Evolutionary conservation across 2,888 invertebrate genomes (phyloP).

Genomic region (Tipula unca): DNA sequence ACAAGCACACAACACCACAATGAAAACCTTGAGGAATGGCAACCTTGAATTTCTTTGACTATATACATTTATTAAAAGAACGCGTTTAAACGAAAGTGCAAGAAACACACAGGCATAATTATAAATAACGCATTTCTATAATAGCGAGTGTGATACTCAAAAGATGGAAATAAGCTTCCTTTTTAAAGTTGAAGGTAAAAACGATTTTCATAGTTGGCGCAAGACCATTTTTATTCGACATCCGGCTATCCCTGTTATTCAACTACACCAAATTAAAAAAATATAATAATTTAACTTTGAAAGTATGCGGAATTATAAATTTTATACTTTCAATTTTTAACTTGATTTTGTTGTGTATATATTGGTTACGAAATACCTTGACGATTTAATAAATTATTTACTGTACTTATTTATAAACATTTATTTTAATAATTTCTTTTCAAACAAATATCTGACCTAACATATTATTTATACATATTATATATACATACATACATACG

Average conservation of each 20-base stretch:
- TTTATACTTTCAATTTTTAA: neutral
- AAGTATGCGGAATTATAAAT: conserved; percentile 2
- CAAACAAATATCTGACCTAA: neutral
- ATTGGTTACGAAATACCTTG: conserved; percentile 8
- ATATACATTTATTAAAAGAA: neutral
- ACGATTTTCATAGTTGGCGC: neutral
- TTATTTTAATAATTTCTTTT: neutral
- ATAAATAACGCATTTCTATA: neutral
- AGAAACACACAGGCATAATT: neutral
- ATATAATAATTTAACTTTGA: neutral
- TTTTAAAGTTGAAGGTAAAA: neutral
- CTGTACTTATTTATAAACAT: neutral
- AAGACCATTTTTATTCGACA: neutral
- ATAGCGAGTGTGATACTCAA: neutral
- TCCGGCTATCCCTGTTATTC: neutral
- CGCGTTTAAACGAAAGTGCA: neutral
- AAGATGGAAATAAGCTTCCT: neutral
- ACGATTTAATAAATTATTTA: neutral
- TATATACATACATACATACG: neutral
- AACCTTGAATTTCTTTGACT: neutral
- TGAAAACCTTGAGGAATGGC: neutral
- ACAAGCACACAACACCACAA: neutral
- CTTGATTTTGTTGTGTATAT: neutral
- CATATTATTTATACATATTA: neutral
- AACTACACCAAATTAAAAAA: neutral